Evolutionary conservation across 2,888 invertebrate genomes (phyloP).

Genomic region (Odiellus spinosus): DNA sequence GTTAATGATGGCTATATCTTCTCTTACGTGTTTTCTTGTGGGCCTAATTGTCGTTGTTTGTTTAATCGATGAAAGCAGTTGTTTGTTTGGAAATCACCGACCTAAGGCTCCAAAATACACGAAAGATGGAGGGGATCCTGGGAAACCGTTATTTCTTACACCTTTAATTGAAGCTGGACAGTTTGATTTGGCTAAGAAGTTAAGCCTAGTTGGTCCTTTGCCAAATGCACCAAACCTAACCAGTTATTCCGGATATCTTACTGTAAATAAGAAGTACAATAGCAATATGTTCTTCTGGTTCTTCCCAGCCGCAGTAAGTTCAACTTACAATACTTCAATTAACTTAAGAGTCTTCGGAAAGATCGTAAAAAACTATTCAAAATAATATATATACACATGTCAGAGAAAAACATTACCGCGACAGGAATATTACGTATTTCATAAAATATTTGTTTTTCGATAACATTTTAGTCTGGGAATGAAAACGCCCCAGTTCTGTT

Average conservation of each 20-base stretch:
- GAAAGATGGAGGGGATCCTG: constrained; percentile 24
- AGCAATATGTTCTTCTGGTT: constrained; percentile 87
- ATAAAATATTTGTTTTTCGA: too few species aligned
- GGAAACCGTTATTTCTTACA: constrained; percentile 55
- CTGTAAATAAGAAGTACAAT: constrained; percentile 55
- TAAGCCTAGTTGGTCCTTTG: constrained; percentile 25
- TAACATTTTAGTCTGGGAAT: constrained; percentile 19
- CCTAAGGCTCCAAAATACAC: constrained; percentile 2
- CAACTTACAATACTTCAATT: background rate
- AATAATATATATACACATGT: too few species aligned
- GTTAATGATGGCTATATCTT: too few species aligned
- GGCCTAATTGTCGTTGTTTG: too few species aligned
- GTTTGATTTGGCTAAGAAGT: constrained; percentile 43
- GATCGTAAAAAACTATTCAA: too few species aligned
- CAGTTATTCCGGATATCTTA: constrained; percentile 66
- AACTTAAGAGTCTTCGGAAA: background rate
- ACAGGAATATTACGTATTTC: too few species aligned
- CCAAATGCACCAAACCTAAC: constrained; percentile 33
- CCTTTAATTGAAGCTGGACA: constrained; percentile 53
- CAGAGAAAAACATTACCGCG: too few species aligned
- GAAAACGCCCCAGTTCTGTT: constrained; percentile 28
- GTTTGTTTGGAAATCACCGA: too few species aligned
- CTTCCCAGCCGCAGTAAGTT: constrained; percentile 51
- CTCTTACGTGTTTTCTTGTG: too few species aligned
- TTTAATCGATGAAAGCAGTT: too few species aligned